Base-by-base conservation (phyloP, 2,888 invertebrate genomes). In the Halictus quadricinctus region DNA sequence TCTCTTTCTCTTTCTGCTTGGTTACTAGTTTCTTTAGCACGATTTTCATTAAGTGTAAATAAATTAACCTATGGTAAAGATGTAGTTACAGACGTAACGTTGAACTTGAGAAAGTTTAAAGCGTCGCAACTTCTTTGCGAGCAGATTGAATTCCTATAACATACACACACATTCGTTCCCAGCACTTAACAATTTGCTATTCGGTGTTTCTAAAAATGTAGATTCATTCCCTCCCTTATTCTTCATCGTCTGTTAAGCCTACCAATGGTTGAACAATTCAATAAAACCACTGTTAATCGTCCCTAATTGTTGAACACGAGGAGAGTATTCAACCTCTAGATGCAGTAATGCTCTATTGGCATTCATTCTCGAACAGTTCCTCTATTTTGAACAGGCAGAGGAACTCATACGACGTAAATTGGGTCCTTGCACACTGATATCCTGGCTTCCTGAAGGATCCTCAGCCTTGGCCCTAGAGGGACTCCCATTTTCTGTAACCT, bases 371-470 rank as follows among this genome's bases (percentile, higher is more conserved):
- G 6, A 2, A 50, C 21, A 15, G n/a, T 43, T 46, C 43, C 12
- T 41, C 18, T 1, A 15, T 13, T 46, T 46, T 36, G 36, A 69
- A 46, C 48, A 43, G 18, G 7, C 6, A 7, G n/a, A 7, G 50
- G 7, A 10, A 60, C 64, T 94, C 91, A 96, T 84, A 95, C 96
- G 92, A 94, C 96, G 95, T 93, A 96, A 87, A 93, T 96, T 94
- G 92, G 96, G 94, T 95, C 97, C 95, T 92, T 96, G 93, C 96
- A 96, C 84, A 96, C 95, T 69, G 96, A 96, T 92, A 96, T 96
- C 93, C 96, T 96, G 48, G 98, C 97, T 94, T 98, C 98, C 95
- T 98, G 98, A 85, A 98, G 95, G 91, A 98, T 98, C 92, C 98
- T 96, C 92, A 98, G 96, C 87, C 98, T 95, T 2, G 98, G 98